phyloP scores from a whole-genome alignment of 2,888 invertebrate species.

The Caenorhabditis zanzibari region DNA sequence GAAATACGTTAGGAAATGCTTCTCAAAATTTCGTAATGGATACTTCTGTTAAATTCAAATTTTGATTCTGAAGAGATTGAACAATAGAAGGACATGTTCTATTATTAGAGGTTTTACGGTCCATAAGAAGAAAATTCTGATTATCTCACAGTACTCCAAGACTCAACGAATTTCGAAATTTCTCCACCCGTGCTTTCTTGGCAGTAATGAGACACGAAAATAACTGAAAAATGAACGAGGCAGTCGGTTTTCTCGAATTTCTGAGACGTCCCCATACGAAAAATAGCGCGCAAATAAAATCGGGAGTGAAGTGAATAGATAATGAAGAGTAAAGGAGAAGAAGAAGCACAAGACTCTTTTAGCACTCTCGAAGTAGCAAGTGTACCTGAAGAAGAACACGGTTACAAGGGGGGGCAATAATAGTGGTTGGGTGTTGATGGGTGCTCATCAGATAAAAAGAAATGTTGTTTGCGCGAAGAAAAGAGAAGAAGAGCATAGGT shows the following conservation, averaged over 20 bases:
- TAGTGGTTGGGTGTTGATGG: conserved; percentile 25
- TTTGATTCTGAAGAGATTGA: no score
- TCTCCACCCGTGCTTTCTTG: no score
- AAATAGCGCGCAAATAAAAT: conserved; percentile 56
- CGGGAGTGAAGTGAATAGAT: conserved; percentile 48
- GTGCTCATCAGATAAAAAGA: conserved; percentile 47
- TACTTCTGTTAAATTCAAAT: no score
- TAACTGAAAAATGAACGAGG: conserved; percentile 25
- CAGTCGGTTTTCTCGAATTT: conserved; percentile 52
- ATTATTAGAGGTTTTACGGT: no score
- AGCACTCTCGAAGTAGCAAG: conserved; percentile 36
- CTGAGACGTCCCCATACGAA: conserved; percentile 6
- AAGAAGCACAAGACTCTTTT: conserved; percentile 20
- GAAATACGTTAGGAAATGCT: no score
- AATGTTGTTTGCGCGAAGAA: conserved; percentile 45
- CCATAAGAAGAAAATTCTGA: background rate
- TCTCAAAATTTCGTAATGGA: no score
- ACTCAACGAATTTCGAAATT: background rate
- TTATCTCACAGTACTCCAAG: no score
- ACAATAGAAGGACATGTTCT: no score
- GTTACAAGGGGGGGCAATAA: background rate
- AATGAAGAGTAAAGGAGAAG: conserved; percentile 32
- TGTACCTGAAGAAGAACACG: conserved; percentile 37
- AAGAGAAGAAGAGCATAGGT: conserved; percentile 8
- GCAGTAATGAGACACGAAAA: conserved; percentile 18